Percentiles rank a stretch among this genome's conserved stretches.
Evolutionary conservation across 2,113 vertebrate species (phyloP).

Genomic region (Myotis yumanensis): DNA sequence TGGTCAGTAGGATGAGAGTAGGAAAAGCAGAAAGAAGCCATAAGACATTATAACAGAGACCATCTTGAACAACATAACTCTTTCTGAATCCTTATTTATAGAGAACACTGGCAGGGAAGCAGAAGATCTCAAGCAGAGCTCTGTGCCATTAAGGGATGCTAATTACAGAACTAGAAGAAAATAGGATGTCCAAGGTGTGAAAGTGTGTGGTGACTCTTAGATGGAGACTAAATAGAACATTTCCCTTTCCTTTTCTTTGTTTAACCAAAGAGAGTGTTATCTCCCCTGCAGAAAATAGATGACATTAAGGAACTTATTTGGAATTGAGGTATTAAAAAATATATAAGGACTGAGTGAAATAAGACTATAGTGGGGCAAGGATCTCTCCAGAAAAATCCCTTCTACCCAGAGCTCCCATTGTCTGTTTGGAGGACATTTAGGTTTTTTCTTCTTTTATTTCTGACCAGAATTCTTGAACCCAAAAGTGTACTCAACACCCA

Average conservation of each 20-base stretch:
- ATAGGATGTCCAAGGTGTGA: background rate
- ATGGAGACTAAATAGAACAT: background rate
- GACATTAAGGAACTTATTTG: background rate
- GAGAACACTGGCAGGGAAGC: background rate
- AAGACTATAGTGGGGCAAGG: slow-evolving; percentile 3
- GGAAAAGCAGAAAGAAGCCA: background rate
- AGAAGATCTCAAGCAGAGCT: background rate
- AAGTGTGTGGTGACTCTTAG: background rate
- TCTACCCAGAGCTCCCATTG: background rate
- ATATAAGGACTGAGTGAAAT: slow-evolving; percentile 25
- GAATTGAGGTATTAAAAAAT: slow-evolving; percentile 22
- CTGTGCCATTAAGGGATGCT: background rate
- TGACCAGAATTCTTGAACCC: slow-evolving; percentile 26
- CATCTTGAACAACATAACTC: background rate
- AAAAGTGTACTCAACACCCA: slow-evolving; percentile 3
- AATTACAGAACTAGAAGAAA: background rate
- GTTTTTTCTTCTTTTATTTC: slow-evolving; percentile 25
- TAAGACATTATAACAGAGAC: background rate
- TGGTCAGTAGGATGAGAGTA: background rate
- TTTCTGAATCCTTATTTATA: background rate
- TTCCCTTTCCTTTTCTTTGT: slow-evolving; percentile 21
- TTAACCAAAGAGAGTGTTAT: slow-evolving; percentile 34
- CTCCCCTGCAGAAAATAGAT: slow-evolving; percentile 11
- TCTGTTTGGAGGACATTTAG: slow-evolving; percentile 48
- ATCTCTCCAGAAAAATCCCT: slow-evolving; percentile 28